These are phyloP conservation scores for Notechis scutatus DNA, from an alignment of 2,113 vertebrate genomes.

Conservation along the genomic window DNA sequence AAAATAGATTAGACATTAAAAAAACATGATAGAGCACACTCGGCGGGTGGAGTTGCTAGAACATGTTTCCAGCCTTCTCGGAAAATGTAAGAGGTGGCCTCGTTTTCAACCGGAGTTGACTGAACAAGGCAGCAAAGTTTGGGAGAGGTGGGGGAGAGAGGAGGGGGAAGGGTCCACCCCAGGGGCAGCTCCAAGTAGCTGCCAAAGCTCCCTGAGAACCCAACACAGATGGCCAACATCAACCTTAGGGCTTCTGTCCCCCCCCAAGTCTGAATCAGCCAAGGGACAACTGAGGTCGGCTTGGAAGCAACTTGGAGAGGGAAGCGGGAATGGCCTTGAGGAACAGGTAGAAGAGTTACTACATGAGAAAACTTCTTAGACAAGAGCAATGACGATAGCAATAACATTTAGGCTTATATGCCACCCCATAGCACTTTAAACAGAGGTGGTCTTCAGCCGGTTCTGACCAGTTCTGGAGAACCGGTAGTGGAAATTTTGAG, in stretches of 20 bases:
- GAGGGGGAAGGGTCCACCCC: neutral
- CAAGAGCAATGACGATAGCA: neutral
- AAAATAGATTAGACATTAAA: neutral
- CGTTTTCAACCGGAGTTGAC: neutral
- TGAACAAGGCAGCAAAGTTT: neutral
- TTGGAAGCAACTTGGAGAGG: neutral
- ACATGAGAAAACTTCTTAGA: neutral
- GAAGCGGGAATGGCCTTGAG: neutral
- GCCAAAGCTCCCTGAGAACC: neutral
- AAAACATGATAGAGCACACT: neutral
- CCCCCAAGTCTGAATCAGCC: neutral
- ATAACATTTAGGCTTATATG: too few species aligned
- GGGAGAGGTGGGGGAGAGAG: neutral
- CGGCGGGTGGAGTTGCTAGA: neutral
- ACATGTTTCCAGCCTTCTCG: neutral
- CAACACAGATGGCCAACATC: neutral
- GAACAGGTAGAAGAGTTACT: neutral
- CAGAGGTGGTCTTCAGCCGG: too few species aligned
- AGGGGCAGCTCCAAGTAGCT: neutral
- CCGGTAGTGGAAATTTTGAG: too few species aligned
- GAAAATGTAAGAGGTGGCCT: neutral
- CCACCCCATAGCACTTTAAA: too few species aligned
- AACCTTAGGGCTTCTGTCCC: neutral
- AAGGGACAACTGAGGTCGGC: neutral
- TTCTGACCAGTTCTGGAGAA: too few species aligned